A percentile compares a stretch with the other conserved stretches of the same genome.
These are phyloP conservation scores for Nothobranchius furzeri DNA, from an alignment of 2,113 vertebrate genomes.

Conservation along the genomic window DNA sequence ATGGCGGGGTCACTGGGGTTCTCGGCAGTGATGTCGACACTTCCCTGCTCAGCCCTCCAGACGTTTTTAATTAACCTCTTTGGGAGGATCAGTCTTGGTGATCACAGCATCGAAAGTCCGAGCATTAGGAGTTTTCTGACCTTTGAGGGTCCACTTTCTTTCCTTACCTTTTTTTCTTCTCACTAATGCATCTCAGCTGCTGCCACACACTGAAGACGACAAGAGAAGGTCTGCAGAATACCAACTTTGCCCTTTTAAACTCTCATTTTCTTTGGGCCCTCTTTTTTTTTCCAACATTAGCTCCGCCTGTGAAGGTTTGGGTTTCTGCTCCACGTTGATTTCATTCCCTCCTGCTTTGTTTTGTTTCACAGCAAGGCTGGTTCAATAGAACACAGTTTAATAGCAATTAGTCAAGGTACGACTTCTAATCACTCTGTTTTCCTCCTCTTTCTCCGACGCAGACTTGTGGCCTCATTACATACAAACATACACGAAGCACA, in stretches of 20 bases:
- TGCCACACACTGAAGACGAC: conserved; percentile 16
- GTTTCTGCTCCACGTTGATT: conserved; percentile 12
- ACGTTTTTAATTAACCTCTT: conserved; percentile 74
- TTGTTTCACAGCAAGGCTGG: conserved; percentile 23
- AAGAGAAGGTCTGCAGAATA: not conserved
- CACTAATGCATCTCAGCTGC: conserved; percentile 12
- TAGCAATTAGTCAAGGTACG: conserved; percentile 23
- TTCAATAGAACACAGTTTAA: conserved; percentile 33
- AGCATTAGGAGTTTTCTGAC: conserved; percentile 58
- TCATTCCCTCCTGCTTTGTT: conserved; percentile 21
- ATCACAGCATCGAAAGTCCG: conserved; percentile 51
- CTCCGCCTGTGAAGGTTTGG: conserved; percentile 22
- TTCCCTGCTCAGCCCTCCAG: conserved; percentile 43
- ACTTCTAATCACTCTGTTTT: conserved; percentile 9
- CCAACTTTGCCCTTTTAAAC: conserved; percentile 1
- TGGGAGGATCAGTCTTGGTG: conserved; percentile 55
- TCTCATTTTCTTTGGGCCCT: conserved; percentile 14
- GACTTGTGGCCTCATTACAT: conserved; percentile 58
- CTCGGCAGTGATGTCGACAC: conserved; percentile 55
- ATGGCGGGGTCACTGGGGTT: conserved; percentile 53
- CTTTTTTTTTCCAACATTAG: conserved; percentile 1
- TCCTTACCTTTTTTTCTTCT: conserved; percentile 7
- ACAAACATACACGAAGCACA: conserved; percentile 31
- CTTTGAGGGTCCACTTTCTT: conserved; percentile 35
- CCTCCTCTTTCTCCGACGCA: conserved; percentile 1